phyloP scores from a whole-genome alignment of 2,888 invertebrate species.

The Gari tellinella region DNA sequence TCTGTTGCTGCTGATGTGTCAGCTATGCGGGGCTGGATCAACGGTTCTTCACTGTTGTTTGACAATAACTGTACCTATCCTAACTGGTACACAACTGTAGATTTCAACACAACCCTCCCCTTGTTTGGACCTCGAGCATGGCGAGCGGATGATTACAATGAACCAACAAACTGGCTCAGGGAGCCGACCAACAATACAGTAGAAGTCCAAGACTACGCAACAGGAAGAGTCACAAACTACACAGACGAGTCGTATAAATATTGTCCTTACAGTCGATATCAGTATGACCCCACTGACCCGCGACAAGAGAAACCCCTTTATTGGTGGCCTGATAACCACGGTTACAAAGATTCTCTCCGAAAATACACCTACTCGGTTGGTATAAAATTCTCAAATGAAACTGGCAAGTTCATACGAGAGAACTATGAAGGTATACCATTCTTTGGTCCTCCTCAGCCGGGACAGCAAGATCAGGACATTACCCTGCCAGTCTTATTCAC shows the following conservation, averaged over 20 bases:
- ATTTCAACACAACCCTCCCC: constrained; percentile 96
- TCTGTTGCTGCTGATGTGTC: constrained; percentile 98
- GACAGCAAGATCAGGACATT: constrained; percentile 74
- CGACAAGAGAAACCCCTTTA: constrained; percentile 49
- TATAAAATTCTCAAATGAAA: constrained; percentile 81
- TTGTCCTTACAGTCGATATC: constrained; percentile 84
- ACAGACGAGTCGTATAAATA: constrained; percentile 95
- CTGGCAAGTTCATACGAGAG: constrained; percentile 77
- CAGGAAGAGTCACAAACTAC: constrained; percentile 93
- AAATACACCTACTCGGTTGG: constrained; percentile 81
- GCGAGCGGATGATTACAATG: constrained; percentile 86
- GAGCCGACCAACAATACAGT: constrained; percentile 98
- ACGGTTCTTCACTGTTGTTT: constrained; percentile 95
- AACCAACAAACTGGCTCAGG: constrained; percentile 96
- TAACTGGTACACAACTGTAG: constrained; percentile 93
- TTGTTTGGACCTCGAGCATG: constrained; percentile 97
- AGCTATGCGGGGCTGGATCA: constrained; percentile 93
- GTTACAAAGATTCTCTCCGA: constrained; percentile 86
- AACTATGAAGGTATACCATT: constrained; percentile 77
- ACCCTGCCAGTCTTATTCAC: constrained; percentile 96
- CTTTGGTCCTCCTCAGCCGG: constrained; percentile 84
- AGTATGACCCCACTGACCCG: constrained; percentile 47
- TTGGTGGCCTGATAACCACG: constrained; percentile 97
- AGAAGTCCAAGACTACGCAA: constrained; percentile 85
- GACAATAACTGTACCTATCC: constrained; percentile 97